Base-by-base conservation (phyloP, 1,140 invertebrate species). In the Drosophila persimilis region DNA sequence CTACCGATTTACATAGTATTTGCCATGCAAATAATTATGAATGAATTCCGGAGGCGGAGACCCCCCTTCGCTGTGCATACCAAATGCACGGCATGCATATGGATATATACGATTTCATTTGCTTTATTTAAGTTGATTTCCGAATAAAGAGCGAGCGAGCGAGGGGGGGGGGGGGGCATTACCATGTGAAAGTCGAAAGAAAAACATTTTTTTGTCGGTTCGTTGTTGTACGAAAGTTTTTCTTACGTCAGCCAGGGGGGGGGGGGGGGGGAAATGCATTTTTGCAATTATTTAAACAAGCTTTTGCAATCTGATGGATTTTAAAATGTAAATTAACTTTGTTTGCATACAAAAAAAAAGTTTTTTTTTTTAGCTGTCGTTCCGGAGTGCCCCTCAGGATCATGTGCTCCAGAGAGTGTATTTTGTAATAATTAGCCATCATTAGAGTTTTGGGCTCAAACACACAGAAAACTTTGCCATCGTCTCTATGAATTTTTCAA, bases 401-500 rank as follows among this genome's bases (percentile, higher is more conserved):
- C 44, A 45, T 29, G 26, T 29, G 26, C 6, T 55, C 54, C 64
- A 3, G 8, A 3, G 35, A 39, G 58, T 71, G 56, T 72, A 61
- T 75, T 65, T 63, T 78, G 64, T 67, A 71, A 77, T 86, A 85
- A 85, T 85, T 85, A 85, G 73, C 69, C 61, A 58, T 63, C 58
- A 85, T 80, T 84, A 85, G 62, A 79, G 65, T 60, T 80, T 65
- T 3, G 4, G 35, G 11, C 9, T 11, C 9, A 11, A 39, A 3
- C 8, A 9, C 11, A 55, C 45, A 22, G 58, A 59, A 56, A 73
- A 46, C 85, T 70, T 54, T 54, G 41, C 60, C 7, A 0, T 46
- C 60, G 69, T 75, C 77, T 84, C 80, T 81, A 81, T 86, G 74
- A 74, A 86, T 86, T 86, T 86, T 86, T 86, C 81, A 86, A 86